phyloP scores from a whole-genome alignment of 2,113 vertebrate species.

The Coturnix japonica region DNA sequence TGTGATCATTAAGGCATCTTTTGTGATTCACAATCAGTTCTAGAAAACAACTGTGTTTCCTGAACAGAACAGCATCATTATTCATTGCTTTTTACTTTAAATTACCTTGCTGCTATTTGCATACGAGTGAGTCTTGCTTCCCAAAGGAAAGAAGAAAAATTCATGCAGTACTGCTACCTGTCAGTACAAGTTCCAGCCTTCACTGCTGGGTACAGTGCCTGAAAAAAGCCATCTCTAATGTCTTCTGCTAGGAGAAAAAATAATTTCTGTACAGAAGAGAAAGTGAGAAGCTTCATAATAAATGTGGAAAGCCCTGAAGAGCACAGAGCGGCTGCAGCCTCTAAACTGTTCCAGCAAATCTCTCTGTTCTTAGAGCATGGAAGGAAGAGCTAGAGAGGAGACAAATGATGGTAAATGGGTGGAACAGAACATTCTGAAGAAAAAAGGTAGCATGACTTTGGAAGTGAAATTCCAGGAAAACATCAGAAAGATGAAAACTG shows the following conservation, averaged over 20 bases:
- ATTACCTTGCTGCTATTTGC: neutral
- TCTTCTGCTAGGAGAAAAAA: neutral
- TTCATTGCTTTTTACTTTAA: constrained; percentile 3
- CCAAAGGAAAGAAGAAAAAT: neutral
- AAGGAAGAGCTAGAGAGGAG: constrained; percentile 10
- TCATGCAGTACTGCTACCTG: neutral
- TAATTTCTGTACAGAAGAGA: neutral
- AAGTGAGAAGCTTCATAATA: neutral
- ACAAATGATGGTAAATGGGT: neutral
- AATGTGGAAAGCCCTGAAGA: neutral
- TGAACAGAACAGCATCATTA: neutral
- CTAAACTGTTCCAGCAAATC: neutral
- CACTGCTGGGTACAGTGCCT: neutral
- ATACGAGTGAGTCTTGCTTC: neutral
- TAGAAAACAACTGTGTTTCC: neutral
- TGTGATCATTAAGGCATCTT: neutral
- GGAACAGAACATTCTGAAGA: neutral
- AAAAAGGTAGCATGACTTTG: constrained; percentile 13
- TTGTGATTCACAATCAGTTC: neutral
- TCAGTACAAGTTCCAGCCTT: neutral
- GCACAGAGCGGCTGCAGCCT: neutral
- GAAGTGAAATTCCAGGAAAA: constrained; percentile 48
- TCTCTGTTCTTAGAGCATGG: neutral
- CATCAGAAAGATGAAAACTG: constrained; percentile 54
- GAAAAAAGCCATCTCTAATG: neutral